Evolutionary conservation across 2,797 vertebrate genomes (phyloP).

Genomic region (Semotilus atromaculatus): DNA sequence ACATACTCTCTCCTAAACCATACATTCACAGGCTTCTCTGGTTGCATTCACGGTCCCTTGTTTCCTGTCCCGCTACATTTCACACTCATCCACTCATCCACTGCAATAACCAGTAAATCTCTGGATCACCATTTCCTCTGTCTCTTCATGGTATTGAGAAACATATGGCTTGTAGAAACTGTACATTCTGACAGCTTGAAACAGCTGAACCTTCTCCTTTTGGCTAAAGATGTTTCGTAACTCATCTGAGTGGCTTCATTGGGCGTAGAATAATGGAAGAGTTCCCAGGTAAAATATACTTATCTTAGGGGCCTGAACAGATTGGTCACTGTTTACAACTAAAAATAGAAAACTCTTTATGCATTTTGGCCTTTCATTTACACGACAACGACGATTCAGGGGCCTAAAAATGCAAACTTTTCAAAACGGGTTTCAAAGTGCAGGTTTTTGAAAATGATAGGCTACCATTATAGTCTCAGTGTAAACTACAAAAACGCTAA

Average conservation of each 20-base stretch:
- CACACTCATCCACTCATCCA: slow-evolving; percentile 41
- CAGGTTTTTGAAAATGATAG: not conserved
- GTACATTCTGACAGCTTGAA: slow-evolving; percentile 6
- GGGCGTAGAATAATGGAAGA: not conserved
- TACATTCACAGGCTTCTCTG: slow-evolving; percentile 58
- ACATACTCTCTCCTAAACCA: slow-evolving; percentile 38
- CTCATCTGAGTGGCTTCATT: not conserved
- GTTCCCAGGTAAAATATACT: not conserved
- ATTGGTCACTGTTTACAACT: not conserved
- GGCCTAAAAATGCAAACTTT: no score
- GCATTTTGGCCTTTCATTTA: not conserved
- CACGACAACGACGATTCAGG: no score
- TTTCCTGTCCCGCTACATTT: slow-evolving; percentile 52
- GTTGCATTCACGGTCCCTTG: slow-evolving; percentile 43
- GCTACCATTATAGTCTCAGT: not conserved
- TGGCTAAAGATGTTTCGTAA: not conserved
- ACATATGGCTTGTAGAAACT: slow-evolving; percentile 18
- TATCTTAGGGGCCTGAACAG: not conserved
- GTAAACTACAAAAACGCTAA: not conserved
- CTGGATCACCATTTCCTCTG: slow-evolving; percentile 23
- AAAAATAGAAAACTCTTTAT: not conserved
- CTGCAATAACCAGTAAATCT: slow-evolving; percentile 43
- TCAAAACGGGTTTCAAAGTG: not conserved
- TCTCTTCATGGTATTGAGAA: slow-evolving; percentile 16
- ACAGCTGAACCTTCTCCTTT: slow-evolving; percentile 22